These are phyloP conservation scores for Rhineura floridana DNA, from an alignment of 2,113 vertebrate genomes.

Conservation along the genomic window DNA sequence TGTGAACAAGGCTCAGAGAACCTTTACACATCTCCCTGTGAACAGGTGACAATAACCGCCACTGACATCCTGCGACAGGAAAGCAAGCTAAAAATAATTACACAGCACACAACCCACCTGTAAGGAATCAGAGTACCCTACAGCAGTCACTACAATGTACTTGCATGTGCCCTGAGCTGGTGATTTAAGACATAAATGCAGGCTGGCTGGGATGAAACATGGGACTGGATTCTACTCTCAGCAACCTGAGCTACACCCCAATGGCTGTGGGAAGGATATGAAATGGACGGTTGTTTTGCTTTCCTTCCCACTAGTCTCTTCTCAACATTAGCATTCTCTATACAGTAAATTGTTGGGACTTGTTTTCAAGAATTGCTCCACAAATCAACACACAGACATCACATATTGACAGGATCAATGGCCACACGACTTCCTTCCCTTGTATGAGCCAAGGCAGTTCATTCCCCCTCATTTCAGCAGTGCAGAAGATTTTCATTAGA, in stretches of 20 bases:
- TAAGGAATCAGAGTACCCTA: neutral
- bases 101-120: slow-evolving; percentile 4
- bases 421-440: neutral
- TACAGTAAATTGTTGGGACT: neutral
- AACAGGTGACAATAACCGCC: slow-evolving; percentile 38
- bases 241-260: neutral
- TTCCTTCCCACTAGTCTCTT: neutral
- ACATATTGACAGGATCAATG: neutral
- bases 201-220: neutral
- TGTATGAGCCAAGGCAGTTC: neutral
- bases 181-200: neutral
- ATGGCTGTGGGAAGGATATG: neutral
- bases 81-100: slow-evolving; percentile 37
- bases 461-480: slow-evolving; percentile 2
- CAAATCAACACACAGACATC: slow-evolving; percentile 13
- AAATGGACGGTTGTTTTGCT: neutral
- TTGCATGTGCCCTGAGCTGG: neutral
- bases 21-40: neutral
- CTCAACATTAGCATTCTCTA: neutral
- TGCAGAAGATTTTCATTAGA: neutral
- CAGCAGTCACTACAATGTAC: neutral
- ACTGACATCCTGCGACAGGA: slow-evolving; percentile 3
- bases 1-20: neutral
- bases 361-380: neutral
- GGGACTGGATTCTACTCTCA: neutral